Percentiles rank a stretch among this genome's conserved stretches.
Evolutionary conservation across 2,797 vertebrate species (phyloP).

Genomic region (Tokudaia muenninki): DNA sequence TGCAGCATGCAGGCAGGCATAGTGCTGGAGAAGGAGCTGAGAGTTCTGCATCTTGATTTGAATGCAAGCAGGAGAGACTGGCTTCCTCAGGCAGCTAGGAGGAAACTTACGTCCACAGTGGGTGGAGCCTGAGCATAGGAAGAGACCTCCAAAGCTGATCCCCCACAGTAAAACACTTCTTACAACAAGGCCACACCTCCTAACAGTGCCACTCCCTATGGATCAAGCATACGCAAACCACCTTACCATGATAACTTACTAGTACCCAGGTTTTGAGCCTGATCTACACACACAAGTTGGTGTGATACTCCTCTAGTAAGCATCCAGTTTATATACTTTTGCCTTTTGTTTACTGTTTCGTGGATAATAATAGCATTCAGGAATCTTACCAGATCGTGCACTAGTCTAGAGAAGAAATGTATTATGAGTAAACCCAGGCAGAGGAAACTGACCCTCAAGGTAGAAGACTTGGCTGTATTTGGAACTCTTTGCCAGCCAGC

Average conservation of each 20-base stretch:
- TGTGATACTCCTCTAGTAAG: conserved; percentile 53
- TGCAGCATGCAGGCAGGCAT: neutral
- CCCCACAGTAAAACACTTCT: neutral
- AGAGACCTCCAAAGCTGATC: neutral
- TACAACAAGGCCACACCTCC: neutral
- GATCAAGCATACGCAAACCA: neutral
- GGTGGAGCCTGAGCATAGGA: neutral
- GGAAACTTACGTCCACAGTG: neutral
- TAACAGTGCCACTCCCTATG: neutral
- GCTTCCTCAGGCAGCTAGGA: neutral
- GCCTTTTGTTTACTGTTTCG: conserved; percentile 61
- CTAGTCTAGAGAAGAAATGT: conserved; percentile 45
- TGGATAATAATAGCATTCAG: neutral
- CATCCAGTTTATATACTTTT: conserved; percentile 42
- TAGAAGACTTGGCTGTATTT: conserved; percentile 26
- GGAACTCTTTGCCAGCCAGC: neutral
- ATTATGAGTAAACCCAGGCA: conserved; percentile 28
- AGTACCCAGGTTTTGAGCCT: conserved; percentile 1
- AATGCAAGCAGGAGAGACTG: neutral
- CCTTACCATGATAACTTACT: conserved; percentile 65
- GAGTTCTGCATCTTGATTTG: neutral
- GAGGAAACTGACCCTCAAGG: neutral
- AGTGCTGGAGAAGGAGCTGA: neutral
- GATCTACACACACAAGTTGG: neutral
- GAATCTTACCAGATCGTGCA: conserved; percentile 16